Evolutionary conservation across 23 tunicate species (phyloP).

Genomic region (Ciona savignyi): DNA sequence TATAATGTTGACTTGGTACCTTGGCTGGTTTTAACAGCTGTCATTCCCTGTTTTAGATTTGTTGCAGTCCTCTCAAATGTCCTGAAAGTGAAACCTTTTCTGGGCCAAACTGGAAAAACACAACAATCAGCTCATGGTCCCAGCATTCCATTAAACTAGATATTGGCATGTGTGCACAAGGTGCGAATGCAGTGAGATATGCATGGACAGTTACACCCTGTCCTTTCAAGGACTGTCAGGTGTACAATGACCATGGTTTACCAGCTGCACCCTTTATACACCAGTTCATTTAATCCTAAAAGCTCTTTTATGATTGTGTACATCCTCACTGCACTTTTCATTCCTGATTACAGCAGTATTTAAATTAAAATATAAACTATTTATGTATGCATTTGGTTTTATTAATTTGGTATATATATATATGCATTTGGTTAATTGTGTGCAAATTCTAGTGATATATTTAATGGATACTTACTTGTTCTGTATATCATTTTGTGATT

Average conservation of each 20-base stretch:
- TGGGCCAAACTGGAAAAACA: constrained; percentile 18
- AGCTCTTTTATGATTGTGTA: too few species aligned
- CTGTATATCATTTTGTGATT: too few species aligned
- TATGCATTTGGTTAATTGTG: background rate
- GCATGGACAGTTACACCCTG: constrained; percentile 78
- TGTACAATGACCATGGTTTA: constrained; percentile 37
- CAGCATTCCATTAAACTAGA: constrained; percentile 7
- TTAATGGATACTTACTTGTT: too few species aligned
- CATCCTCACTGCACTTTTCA: too few species aligned
- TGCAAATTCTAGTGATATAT: too few species aligned
- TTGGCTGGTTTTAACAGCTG: background rate
- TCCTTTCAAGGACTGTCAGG: constrained; percentile 51
- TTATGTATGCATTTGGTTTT: too few species aligned
- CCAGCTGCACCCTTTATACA: constrained; percentile 53
- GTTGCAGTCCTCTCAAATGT: constrained; percentile 31
- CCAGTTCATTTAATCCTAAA: too few species aligned
- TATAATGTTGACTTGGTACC: too few species aligned
- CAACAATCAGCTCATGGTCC: background rate
- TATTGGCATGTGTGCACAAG: constrained; percentile 2
- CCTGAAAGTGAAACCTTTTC: constrained; percentile 5
- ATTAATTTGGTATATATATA: background rate
- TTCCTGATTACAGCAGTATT: too few species aligned
- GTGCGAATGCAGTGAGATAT: constrained; percentile 38
- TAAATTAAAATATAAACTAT: too few species aligned
- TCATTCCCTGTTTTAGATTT: constrained; percentile 12